Evolutionary conservation across 2,113 vertebrate genomes (phyloP), one percentile per base, ranked within the genome.

Genomic region (Meriones unguiculatus): DNA sequence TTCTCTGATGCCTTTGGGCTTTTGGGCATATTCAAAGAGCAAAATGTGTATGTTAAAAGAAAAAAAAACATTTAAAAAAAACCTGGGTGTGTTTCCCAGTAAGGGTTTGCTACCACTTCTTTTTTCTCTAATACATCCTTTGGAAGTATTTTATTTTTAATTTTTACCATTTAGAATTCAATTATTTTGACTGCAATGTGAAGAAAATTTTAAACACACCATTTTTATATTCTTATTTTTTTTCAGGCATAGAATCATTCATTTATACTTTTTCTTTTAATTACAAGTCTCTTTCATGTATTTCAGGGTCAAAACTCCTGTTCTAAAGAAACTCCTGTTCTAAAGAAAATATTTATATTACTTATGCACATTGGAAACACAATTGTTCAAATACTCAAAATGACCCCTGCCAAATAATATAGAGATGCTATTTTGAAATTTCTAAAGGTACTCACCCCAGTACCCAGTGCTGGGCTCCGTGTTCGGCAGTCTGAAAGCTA

Each of bases 381-480:
- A 95, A 92, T 57, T 67, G 15, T 46, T 92, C 77, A 75, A 91
- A 81, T 59, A 24, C 35, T 93, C 62, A 75, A 75, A 84, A 89
- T 64, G 30, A 57, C 14, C 11, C 81, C 30, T 54, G n/a, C 41
- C 41, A 92, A 75, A 18, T 76, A 75, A 81, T 32, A 50, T 86
- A 5, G 73, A 84, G 91, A 67, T 3, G 82, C 69, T 85, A 69
- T 65, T 96, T 90, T 89, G 67, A 89, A 92, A 92, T 96, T 86
- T 32, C 54, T 93, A 88, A 95, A 95, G 54, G 22, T 59, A 90
- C 10, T 91, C 0, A 76, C 57, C 57, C 17, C 20, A 69, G 67
- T n/a, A 86, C 69, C 52, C 22, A n/a, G 12, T 41, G 6, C 54
- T 73, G 2, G 62, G 24, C 15, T 89, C 70, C 89, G 7, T 38